phyloP scores from a whole-genome alignment of 2,113 vertebrate genomes.

The Himantopus leucocephalus region DNA sequence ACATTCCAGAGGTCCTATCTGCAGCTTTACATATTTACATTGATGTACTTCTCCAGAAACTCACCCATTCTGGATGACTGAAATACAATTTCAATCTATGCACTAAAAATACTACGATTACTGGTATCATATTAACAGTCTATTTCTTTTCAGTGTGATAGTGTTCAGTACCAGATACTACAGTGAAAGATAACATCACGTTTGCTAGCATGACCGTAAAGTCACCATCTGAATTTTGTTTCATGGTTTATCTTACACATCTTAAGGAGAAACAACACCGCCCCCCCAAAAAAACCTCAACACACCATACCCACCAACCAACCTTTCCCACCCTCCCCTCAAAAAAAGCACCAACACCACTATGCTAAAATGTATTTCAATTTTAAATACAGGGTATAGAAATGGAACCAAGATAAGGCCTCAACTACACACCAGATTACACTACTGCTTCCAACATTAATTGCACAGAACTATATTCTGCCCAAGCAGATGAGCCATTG shows the following conservation, averaged over 20 bases:
- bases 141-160: background rate
- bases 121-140: background rate
- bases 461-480: background rate
- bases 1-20: background rate
- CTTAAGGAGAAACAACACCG: background rate
- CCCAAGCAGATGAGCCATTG: background rate
- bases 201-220: background rate
- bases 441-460: background rate
- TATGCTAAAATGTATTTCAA: background rate
- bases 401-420: background rate
- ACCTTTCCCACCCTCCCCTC: background rate
- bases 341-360: background rate
- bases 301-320: background rate
- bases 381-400: background rate
- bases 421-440: background rate
- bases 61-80: background rate
- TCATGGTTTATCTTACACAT: background rate
- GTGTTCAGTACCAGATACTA: background rate
- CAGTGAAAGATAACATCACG: background rate
- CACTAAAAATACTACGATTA: background rate
- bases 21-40: background rate
- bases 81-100: background rate
- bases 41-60: background rate
- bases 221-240: background rate
- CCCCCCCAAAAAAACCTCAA: background rate